Base-by-base conservation (phyloP, 2,888 invertebrate genomes). In the Lasioglossum morio region DNA sequence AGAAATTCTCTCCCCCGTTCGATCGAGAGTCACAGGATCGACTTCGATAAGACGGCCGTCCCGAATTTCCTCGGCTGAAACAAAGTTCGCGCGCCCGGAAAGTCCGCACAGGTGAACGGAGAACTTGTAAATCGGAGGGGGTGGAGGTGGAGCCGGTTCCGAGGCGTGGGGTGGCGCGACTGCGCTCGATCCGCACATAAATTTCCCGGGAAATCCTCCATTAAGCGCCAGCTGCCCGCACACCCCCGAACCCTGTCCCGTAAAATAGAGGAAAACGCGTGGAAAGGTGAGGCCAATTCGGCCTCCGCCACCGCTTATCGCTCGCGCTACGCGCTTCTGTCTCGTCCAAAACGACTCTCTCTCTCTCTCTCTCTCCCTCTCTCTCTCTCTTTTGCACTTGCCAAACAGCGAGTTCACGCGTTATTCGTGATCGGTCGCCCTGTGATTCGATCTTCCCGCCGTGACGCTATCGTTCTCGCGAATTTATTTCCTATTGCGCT, bases 191-290 rank as follows among this genome's bases (percentile, higher is more conserved):
- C 79, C 86, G 83, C 78, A 90, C 91, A 92, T 92, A 92, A 92
- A 92, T 92, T 91, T 89, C 78, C 86, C 73, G 79, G 91, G 81
- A 92, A 92, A 92, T 92, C 92, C 92, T 86, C 86, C 85, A 77
- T 86, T 91, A 91, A 92, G 92, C 91, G 91, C 85, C 90, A 91
- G 89, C 91, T 87, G 90, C 88, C 90, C 84, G 82, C 90, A 79
- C 87, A 82, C 82, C 81, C 30, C 30, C 30, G 63, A 34, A 16
- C 63, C 34, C 85, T 82, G 84, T 72, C 87, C 40, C 82, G 78
- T 79, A 78, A 88, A 90, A 77, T 69, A 82, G 77, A 79, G 87
- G 85, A 82, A 83, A 90, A 86, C 87, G 79, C 82, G 85, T 69
- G 83, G 82, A 88, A 86, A 88, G 81, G 88, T 82, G 83, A 87